phyloP scores from a whole-genome alignment of 2,113 vertebrate species.

The Seriola dumerili region DNA sequence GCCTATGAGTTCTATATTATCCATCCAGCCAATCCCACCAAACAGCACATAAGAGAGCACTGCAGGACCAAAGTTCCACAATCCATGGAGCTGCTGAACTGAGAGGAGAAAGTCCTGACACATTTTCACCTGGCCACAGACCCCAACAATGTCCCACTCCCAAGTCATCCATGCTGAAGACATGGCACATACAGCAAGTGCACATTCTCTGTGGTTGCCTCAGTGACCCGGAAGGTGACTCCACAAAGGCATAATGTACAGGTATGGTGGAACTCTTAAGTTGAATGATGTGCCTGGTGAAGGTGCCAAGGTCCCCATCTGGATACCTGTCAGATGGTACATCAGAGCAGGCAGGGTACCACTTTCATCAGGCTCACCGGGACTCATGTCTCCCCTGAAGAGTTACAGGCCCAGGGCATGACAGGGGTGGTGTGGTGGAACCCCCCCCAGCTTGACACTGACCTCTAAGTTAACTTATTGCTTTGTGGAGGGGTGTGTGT shows the following conservation, averaged over 20 bases:
- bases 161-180: not conserved
- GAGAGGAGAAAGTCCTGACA: not conserved
- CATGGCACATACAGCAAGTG: slow-evolving; percentile 7
- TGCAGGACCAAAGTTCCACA: not conserved
- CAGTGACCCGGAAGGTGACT: slow-evolving; percentile 1
- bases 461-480: no score
- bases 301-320: no score
- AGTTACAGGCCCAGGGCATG: not conserved
- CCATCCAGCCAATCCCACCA: not conserved
- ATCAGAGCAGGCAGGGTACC: not conserved
- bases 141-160: not conserved
- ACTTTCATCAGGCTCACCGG: slow-evolving; percentile 13
- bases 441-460: no score
- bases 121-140: not conserved
- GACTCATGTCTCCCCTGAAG: not conserved
- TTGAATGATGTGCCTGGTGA: no score
- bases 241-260: not conserved
- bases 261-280: not conserved
- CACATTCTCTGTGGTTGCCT: slow-evolving; percentile 12
- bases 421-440: not conserved
- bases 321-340: not conserved
- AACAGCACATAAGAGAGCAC: not conserved
- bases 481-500: no score
- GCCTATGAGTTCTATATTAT: not conserved
- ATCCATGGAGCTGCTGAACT: not conserved